Percentiles rank a stretch among this genome's conserved stretches.
phyloP scores from a whole-genome alignment of 2,888 invertebrate genomes.

The Drosophila anomelani region DNA sequence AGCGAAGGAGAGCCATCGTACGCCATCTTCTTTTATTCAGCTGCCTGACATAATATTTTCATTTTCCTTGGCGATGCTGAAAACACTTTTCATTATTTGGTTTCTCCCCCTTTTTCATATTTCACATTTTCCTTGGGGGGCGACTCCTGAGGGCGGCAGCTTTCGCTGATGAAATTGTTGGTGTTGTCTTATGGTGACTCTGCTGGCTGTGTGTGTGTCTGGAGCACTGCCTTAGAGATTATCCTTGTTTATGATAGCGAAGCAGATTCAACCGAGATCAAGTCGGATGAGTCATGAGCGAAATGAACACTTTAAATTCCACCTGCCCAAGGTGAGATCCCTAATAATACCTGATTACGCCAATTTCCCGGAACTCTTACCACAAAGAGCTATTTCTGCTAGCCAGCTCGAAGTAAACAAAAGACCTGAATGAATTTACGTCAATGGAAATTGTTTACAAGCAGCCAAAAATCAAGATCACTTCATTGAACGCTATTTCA shows the following conservation, averaged over 20 bases:
- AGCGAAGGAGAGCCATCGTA: constrained; percentile 36
- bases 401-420: constrained; percentile 19
- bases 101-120: constrained; percentile 68
- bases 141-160: background rate
- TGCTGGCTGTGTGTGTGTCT: background rate
- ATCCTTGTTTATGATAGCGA: constrained; percentile 38
- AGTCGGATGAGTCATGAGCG: constrained; percentile 1
- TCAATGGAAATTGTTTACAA: constrained; percentile 10
- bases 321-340: constrained; percentile 1
- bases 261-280: constrained; percentile 14
- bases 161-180: constrained; percentile 40
- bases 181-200: constrained; percentile 37
- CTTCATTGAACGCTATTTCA: constrained; percentile 1
- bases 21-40: constrained; percentile 30
- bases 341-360: constrained; percentile 17
- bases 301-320: background rate
- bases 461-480: constrained; percentile 3
- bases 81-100: constrained; percentile 79
- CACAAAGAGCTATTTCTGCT: constrained; percentile 4
- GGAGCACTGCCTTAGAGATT: constrained; percentile 26
- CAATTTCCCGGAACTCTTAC: constrained; percentile 4
- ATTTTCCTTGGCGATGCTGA: constrained; percentile 55
- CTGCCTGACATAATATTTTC: constrained; percentile 71
- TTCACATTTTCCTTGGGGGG: constrained; percentile 66
- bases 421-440: constrained; percentile 7